Base-by-base conservation (phyloP, 92 coral and sea anemone species). In the Bergia sp. region DNA sequence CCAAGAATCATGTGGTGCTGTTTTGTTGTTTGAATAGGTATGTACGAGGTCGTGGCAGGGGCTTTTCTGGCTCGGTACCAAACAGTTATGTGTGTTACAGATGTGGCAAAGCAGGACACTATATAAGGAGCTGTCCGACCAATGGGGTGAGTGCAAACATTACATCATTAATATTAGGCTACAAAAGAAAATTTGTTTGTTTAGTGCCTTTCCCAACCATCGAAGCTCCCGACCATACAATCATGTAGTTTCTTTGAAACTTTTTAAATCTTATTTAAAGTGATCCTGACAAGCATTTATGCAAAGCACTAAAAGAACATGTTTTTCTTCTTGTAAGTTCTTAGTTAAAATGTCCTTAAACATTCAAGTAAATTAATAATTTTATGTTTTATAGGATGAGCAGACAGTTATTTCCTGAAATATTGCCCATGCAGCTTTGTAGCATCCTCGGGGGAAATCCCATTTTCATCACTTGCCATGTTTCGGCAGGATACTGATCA, bases 21-120 rank as follows among this genome's bases (percentile, higher is more conserved):
- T 16, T 76, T 0, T 40, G 21, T 85, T 13, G 67, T 77, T 85
- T 41, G 45, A 18, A 45, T 90, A 96, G 99, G 85, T 97, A 97
- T 93, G 97, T 93, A 16, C 94, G 82, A 73, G 98, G 96, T 69
- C 96, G 97, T 82, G 97, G 99, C 2, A 86, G 90, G 55, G 88
- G 91, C 11, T 88, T 87, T 43, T 85, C 94, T n/a, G 94, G 90
- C 23, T 96, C 99, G 12, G 89, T 95, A 3, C 98, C 99, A 18
- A 91, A 96, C 38, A 95, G 89, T 81, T 97, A 97, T 90, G 95
- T 97, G 77, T 97, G 99, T 86, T 95, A 90, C 87, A 88, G 99
- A 76, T 97, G 99, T 96, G 97, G 98, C 0, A 95, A 97, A 90
- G 96, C 95, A 58, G 99, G 99, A 1, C 99, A 97, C 91, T 97